These are phyloP conservation scores for Bradypus variegatus DNA, from an alignment of 2,797 vertebrate species.

Conservation along the genomic window DNA sequence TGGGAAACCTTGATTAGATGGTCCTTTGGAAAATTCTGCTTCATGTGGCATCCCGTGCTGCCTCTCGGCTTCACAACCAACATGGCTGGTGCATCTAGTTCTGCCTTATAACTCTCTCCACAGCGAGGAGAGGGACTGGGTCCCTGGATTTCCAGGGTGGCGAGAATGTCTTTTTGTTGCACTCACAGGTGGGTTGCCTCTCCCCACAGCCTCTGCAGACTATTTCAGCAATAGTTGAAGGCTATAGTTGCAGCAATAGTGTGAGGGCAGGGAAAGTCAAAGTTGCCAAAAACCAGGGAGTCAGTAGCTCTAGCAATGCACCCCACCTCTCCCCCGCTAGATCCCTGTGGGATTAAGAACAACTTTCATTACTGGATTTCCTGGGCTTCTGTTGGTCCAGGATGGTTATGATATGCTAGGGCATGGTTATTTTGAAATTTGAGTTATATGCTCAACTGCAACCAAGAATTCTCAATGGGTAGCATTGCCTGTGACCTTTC, in stretches of 20 bases:
- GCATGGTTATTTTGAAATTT: conserved; percentile 33
- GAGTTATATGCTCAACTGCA: conserved; percentile 16
- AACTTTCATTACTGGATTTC: conserved; percentile 1
- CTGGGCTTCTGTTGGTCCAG: neutral
- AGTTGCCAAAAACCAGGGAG: neutral
- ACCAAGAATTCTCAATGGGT: conserved; percentile 40
- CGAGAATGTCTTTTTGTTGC: neutral
- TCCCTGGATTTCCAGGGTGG: neutral
- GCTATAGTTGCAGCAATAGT: no score
- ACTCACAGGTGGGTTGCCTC: neutral
- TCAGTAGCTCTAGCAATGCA: neutral
- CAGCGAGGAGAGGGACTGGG: neutral
- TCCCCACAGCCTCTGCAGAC: neutral
- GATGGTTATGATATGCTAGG: neutral
- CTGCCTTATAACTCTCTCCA: neutral
- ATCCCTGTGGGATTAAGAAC: neutral
- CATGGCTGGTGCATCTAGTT: neutral
- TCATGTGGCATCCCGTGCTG: neutral
- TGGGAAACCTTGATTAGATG: neutral
- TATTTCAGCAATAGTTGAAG: neutral
- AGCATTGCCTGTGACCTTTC: neutral
- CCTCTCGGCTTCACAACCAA: neutral
- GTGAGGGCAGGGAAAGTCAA: neutral
- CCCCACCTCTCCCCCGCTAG: neutral
- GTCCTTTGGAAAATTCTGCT: neutral